Evolutionary conservation across 2,797 vertebrate species (phyloP), one percentile per base, ranked within the genome.

Genomic region (Eupleurogrammus muticus): DNA sequence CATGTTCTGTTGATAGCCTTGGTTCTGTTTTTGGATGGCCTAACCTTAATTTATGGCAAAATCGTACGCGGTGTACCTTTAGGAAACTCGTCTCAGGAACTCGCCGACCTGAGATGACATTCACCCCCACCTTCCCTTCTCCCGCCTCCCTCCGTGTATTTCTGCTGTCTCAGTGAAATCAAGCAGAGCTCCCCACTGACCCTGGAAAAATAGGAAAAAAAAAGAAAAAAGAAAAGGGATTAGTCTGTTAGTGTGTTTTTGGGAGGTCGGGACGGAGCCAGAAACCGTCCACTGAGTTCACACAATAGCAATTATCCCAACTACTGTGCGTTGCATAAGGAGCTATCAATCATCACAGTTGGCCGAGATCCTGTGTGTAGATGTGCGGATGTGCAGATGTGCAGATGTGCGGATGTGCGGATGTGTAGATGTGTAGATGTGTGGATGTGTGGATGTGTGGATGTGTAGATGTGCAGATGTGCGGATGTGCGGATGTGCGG

Each of bases 141-240:
- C 40, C 19, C 28, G 44, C 67, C 46, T 70, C 40, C 36, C 57
- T 82, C 21, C n/a, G 6, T 28, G 53, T 51, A 24, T 85, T 88
- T 85, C 49, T 84, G 80, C 85, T 75, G 72, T 60, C 50, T 85
- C 81, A 61, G 80, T 81, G 47, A 71, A 87, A 89, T 72, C 59
- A 46, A 61, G 64, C 35, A 46, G 70, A 82, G 66, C 69, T 82
- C 70, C 77, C 52, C 2, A 17, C 42, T 80, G 73, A 77, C 70
- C 79, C 53, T 23, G 20, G 60, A 73, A 75, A 84, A 66, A 61
- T 0, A 12, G 11, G 21, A 20, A 65, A 66, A 75, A 84, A 66
- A 61, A 0, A 12, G 11, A 19, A 20, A 65, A 66, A 51, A 54
- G 36, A n/a, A 38, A 75, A 67, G 6, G 61, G 71, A 82, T 81